Evolutionary conservation across 2,888 invertebrate genomes (phyloP).

Genomic region (Cybosia mesomella): DNA sequence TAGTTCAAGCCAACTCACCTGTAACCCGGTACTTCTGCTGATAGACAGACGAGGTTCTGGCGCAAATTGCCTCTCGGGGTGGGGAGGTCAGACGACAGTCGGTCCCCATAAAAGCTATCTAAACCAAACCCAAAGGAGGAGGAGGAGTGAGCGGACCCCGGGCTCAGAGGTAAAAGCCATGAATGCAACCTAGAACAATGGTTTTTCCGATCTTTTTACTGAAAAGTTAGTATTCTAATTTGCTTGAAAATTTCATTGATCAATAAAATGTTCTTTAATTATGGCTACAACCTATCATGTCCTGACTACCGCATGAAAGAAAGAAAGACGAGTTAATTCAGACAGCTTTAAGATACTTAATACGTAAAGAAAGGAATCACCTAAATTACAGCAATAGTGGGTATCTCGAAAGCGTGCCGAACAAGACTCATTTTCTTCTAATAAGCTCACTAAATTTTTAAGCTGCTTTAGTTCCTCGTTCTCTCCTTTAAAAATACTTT

Average conservation of each 20-base stretch:
- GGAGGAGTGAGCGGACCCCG: background rate
- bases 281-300: background rate
- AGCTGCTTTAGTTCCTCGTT: background rate
- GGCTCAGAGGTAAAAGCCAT: background rate
- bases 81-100: background rate
- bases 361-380: no score
- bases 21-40: background rate
- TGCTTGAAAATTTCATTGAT: background rate
- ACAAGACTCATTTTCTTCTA: no score
- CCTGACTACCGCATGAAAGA: background rate
- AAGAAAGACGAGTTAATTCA: no score
- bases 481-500: background rate
- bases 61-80: background rate
- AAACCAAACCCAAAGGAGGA: background rate
- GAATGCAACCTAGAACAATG: background rate
- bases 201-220: no score
- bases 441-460: no score
- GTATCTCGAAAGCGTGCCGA: no score
- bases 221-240: background rate
- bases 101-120: background rate
- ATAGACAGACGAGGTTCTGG: background rate
- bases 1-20: no score
- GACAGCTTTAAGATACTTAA: no score
- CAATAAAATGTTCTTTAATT: background rate
- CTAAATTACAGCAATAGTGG: no score